Evolutionary conservation across 1,140 invertebrate species (phyloP).

Genomic region (Achatina immaculata): DNA sequence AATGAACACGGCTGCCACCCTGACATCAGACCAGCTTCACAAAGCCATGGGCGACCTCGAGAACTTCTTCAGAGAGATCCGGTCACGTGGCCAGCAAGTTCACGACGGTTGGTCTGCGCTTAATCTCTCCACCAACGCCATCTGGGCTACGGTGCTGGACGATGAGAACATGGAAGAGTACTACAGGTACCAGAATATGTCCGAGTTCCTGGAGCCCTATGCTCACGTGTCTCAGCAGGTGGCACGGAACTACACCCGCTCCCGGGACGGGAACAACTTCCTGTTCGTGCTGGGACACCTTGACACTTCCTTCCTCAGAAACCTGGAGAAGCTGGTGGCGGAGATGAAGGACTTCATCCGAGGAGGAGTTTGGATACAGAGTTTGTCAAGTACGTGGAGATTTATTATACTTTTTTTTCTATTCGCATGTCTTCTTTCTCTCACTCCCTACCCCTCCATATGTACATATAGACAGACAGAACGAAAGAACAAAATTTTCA

Average conservation of each 20-base stretch:
- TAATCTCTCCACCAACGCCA: constrained; percentile 15
- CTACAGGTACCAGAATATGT: constrained; percentile 50
- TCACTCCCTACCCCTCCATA: too few relatives aligned
- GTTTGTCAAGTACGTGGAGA: constrained; percentile 48
- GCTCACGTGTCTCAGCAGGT: constrained; percentile 41
- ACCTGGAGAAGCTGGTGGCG: constrained; percentile 39
- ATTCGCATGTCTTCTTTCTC: too few relatives aligned
- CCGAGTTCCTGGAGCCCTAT: constrained; percentile 43
- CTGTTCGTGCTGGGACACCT: constrained; percentile 43
- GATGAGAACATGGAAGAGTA: constrained; percentile 56
- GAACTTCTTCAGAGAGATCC: constrained; percentile 53
- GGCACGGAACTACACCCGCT: constrained; percentile 28
- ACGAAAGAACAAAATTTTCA: too few relatives aligned
- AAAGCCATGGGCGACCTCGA: constrained; percentile 43
- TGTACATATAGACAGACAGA: too few relatives aligned
- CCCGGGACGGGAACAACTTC: constrained; percentile 43
- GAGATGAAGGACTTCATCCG: constrained; percentile 42
- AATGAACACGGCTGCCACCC: constrained; percentile 40
- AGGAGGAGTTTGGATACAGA: constrained; percentile 41
- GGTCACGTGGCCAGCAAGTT: constrained; percentile 52
- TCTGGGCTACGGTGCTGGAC: constrained; percentile 52
- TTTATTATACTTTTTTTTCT: constrained; percentile 1
- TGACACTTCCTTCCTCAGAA: constrained; percentile 46
- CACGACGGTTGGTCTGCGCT: constrained; percentile 53
- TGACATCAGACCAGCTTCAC: constrained; percentile 46